These are phyloP conservation scores for Phenganax subtilis DNA, from an alignment of 92 coral and sea anemone genomes.

Conservation along the genomic window DNA sequence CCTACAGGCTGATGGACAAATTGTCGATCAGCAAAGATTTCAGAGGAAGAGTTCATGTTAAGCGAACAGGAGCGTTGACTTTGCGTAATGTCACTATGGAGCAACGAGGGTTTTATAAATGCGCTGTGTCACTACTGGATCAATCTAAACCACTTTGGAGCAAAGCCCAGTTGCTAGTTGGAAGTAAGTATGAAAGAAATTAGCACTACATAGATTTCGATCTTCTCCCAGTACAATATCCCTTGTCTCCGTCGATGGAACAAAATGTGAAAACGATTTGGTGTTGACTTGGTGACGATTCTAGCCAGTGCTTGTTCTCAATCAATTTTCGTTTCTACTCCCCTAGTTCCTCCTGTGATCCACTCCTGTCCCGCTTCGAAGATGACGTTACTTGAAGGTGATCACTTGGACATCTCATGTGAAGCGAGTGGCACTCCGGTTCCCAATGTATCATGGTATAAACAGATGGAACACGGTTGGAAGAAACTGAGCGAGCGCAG, in stretches of 20 bases:
- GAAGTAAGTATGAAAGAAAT: constrained; percentile 16
- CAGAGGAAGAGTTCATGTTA: neutral
- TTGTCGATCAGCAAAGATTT: neutral
- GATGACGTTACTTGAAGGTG: constrained; percentile 11
- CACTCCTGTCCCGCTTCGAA: neutral
- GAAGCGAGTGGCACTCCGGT: constrained; percentile 21
- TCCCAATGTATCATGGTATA: constrained; percentile 29
- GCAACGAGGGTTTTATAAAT: constrained; percentile 23
- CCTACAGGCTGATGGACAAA: neutral
- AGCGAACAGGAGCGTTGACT: constrained; percentile 6
- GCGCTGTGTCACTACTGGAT: neutral
- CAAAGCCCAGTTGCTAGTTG: constrained; percentile 26
- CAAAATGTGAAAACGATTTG: too few species aligned
- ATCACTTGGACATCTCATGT: constrained; percentile 7
- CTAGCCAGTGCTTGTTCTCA: too few species aligned
- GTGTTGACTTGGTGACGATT: neutral
- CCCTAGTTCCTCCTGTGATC: constrained; percentile 19
- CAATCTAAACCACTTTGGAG: neutral
- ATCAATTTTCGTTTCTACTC: neutral
- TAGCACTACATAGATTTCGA: too few species aligned
- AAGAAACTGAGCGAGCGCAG: neutral
- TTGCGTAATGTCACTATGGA: neutral
- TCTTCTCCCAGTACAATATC: neutral
- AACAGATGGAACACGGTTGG: neutral
- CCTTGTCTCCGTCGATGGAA: too few species aligned